Evolutionary conservation across 2,888 invertebrate species (phyloP).

Genomic region (Drosophila macrothrix): DNA sequence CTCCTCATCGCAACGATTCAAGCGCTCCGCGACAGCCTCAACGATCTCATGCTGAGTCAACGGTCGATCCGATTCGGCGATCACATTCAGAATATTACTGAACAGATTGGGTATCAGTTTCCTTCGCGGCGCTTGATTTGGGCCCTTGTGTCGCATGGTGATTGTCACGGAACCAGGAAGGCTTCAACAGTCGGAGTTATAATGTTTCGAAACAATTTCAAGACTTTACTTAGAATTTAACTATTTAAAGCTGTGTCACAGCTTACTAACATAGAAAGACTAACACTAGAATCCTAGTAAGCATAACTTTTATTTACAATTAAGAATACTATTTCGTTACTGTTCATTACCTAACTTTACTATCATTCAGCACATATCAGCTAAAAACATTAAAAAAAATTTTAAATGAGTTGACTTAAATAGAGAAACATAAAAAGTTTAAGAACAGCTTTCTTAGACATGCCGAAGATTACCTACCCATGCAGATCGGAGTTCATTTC

Average conservation of each 20-base stretch:
- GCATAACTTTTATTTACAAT: not conserved
- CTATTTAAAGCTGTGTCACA: not conserved
- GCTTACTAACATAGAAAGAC: not conserved
- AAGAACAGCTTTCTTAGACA: not conserved
- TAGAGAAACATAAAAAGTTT: not conserved
- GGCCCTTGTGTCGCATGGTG: conserved; percentile 50
- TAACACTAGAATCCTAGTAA: not conserved
- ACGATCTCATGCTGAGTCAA: conserved; percentile 66
- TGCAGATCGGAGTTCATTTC: not conserved
- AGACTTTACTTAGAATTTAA: not conserved
- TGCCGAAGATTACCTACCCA: not conserved
- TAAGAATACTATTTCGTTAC: not conserved
- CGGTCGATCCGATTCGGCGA: conserved; percentile 60
- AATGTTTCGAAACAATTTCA: not conserved
- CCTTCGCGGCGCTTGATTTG: conserved; percentile 67
- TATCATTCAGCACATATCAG: not conserved
- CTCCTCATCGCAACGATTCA: conserved; percentile 67
- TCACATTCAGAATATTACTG: conserved; percentile 54
- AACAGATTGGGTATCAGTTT: conserved; percentile 64
- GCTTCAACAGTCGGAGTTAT: not conserved
- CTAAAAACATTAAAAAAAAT: not conserved
- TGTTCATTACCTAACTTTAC: not conserved
- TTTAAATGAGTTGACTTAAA: not conserved
- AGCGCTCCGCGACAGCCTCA: conserved; percentile 52
- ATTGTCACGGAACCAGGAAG: not conserved